A percentile compares a stretch with the other conserved stretches of the same genome.
Evolutionary conservation across 2,797 vertebrate species (phyloP).

Genomic region (Macropus fuliginosus): DNA sequence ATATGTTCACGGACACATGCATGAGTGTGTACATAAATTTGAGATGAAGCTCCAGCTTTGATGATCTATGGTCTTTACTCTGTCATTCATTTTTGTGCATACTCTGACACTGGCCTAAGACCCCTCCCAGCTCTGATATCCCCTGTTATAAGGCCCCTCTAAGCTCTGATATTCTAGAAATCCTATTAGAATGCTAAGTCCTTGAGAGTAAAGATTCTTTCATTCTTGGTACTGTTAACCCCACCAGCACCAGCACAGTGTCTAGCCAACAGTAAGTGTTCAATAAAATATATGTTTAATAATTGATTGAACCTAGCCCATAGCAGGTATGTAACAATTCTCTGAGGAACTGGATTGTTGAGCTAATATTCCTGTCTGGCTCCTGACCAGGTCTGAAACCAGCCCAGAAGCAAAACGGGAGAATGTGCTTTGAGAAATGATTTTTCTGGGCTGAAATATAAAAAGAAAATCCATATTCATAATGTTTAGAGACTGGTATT

Average conservation of each 20-base stretch:
- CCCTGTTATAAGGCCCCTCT: neutral
- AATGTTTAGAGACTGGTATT: neutral
- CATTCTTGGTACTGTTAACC: neutral
- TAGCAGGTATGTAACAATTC: neutral
- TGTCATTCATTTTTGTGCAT: neutral
- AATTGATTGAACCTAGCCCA: rapidly evolving
- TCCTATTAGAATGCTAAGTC: too few relatives aligned
- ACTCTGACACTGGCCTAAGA: neutral
- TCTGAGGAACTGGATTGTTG: neutral
- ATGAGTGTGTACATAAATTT: neutral
- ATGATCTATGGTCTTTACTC: neutral
- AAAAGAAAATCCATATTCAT: neutral
- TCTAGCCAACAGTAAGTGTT: neutral
- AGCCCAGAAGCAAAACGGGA: neutral
- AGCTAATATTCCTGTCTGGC: neutral
- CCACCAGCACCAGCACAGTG: rapidly evolving
- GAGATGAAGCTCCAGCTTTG: neutral
- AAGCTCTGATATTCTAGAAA: neutral
- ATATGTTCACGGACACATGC: too few relatives aligned
- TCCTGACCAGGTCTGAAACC: neutral
- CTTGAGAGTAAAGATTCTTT: neutral
- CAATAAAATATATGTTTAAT: too few relatives aligned
- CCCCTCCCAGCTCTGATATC: neutral
- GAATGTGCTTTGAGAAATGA: neutral
- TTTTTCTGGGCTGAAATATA: neutral